Conservation (phyloP, 2,113 vertebrate genomes). For the Malurus elegans region DNA sequence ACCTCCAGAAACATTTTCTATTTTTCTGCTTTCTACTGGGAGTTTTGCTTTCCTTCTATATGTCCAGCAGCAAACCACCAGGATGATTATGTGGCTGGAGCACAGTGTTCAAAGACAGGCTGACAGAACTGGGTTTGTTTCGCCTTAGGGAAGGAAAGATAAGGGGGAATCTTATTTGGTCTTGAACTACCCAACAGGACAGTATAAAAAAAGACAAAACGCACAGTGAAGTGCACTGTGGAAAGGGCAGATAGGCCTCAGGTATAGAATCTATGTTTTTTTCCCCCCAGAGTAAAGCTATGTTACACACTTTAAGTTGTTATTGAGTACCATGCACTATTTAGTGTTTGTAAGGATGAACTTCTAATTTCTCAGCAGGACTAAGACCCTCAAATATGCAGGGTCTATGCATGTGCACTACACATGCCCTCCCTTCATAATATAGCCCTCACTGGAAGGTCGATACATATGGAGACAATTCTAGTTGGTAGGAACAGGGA, state of each 20-base stretch:
- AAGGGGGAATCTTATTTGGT: neutral
- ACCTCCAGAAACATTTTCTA: neutral
- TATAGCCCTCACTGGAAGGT: neutral
- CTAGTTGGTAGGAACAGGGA: neutral
- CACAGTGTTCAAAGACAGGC: neutral
- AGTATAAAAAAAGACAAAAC: neutral
- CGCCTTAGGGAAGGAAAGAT: neutral
- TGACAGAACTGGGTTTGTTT: neutral
- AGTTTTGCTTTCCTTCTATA: neutral
- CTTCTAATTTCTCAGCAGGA: neutral
- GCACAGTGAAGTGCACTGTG: neutral
- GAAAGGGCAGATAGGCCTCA: neutral
- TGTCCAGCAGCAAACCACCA: neutral
- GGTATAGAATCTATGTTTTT: neutral
- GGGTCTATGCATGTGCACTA: no score
- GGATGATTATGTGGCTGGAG: neutral
- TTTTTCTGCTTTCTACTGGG: neutral
- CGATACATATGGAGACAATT: neutral
- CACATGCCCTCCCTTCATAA: neutral
- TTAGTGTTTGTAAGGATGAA: neutral
- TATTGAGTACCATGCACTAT: neutral
- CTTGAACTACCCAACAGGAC: neutral
- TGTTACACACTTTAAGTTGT: neutral
- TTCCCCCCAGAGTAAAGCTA: neutral
- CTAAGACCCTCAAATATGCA: neutral